phyloP scores from a whole-genome alignment of 2,797 vertebrate species.

The Leptatherina wallacei region DNA sequence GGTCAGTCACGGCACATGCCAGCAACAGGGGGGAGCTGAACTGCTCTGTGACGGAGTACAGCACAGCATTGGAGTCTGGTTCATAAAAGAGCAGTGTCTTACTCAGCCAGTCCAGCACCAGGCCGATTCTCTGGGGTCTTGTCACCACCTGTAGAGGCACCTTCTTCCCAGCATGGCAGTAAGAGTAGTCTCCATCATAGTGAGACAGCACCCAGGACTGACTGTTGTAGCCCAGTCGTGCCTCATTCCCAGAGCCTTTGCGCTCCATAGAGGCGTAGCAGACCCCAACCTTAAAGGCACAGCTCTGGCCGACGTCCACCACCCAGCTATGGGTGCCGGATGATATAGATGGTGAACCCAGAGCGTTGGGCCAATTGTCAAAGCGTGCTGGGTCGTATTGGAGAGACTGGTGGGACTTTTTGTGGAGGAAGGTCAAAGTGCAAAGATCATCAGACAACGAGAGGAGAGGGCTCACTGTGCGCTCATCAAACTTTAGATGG shows the following conservation, averaged over 20 bases:
- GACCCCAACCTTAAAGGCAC: conserved; percentile 93
- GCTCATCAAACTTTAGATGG: conserved; percentile 85
- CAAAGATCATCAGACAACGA: conserved; percentile 85
- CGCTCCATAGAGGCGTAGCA: conserved; percentile 88
- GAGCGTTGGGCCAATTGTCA: conserved; percentile 92
- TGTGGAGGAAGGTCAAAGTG: conserved; percentile 87
- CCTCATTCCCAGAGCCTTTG: conserved; percentile 86
- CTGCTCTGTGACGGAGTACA: conserved; percentile 76
- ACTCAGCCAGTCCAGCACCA: conserved; percentile 89
- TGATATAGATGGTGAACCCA: conserved; percentile 83
- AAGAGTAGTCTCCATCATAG: conserved; percentile 89
- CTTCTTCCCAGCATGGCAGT: conserved; percentile 84
- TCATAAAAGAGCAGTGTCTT: conserved; percentile 91
- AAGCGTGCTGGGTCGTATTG: conserved; percentile 87
- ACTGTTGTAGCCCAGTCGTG: conserved; percentile 88
- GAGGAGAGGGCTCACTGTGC: conserved; percentile 88
- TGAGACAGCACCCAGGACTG: conserved; percentile 93
- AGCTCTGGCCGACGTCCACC: conserved; percentile 87
- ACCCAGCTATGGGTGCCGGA: conserved; percentile 88
- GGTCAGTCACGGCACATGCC: conserved; percentile 89
- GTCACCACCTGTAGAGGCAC: conserved; percentile 79
- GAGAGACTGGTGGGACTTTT: conserved; percentile 79
- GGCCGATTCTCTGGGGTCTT: conserved; percentile 82
- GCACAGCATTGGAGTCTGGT: conserved; percentile 80
- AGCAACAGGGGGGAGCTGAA: conserved; percentile 86